Evolutionary conservation across 2,113 vertebrate genomes (phyloP).

Genomic region (Actinemys pallida): DNA sequence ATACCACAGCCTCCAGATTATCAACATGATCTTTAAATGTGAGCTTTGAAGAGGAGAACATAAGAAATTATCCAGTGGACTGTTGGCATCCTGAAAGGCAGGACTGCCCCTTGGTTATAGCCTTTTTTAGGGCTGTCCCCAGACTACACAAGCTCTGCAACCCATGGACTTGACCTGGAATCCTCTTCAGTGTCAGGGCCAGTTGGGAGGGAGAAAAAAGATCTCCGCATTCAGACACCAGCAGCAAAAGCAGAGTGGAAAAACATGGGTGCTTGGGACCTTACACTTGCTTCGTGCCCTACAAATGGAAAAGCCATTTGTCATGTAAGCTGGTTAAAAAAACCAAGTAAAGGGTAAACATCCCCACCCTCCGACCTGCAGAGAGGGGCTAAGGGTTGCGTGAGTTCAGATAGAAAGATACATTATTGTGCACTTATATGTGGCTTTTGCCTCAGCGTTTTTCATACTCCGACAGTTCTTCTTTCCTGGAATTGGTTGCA

Average conservation of each 20-base stretch:
- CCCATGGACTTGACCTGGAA: neutral
- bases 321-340: neutral
- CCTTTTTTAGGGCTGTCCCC: neutral
- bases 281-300: neutral
- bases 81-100: neutral
- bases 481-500: neutral
- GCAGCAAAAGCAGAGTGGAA: neutral
- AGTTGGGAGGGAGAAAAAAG: neutral
- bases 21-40: neutral
- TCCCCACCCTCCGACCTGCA: neutral
- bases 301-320: neutral
- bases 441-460: neutral
- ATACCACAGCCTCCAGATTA: neutral
- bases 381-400: neutral
- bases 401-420: neutral
- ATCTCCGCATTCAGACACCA: neutral
- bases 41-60: neutral
- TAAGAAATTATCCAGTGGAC: rapidly evolving
- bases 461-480: neutral
- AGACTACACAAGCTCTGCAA: neutral
- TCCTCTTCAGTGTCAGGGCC: neutral
- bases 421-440: neutral
- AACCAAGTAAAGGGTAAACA: neutral
- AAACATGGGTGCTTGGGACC: neutral
- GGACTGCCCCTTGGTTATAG: neutral